These are phyloP conservation scores for Microplitis demolitor DNA, from an alignment of 1,140 invertebrate genomes.

Conservation along the genomic window DNA sequence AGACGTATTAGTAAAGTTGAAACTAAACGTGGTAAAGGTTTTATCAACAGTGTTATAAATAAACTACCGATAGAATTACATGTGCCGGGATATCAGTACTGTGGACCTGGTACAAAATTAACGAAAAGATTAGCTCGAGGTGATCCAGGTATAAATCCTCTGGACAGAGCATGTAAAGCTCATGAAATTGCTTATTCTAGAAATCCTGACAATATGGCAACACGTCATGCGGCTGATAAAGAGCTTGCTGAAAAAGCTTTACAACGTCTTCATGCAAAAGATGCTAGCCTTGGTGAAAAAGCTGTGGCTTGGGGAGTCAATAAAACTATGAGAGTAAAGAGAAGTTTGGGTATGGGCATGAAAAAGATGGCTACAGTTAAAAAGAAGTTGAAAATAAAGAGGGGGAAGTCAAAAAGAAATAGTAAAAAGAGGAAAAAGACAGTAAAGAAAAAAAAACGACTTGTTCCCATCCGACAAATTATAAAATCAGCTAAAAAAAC, in stretches of 20 bases:
- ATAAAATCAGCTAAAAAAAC: no score
- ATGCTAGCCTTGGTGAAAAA: constrained; percentile 44
- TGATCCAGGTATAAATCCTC: neutral
- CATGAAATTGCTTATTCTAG: neutral
- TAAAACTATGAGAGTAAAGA: constrained; percentile 43
- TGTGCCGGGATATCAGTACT: no score
- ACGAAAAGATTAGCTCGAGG: no score
- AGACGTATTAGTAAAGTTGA: neutral
- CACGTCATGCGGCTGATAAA: neutral
- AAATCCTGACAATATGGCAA: neutral
- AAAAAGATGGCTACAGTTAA: no score
- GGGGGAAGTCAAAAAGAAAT: no score
- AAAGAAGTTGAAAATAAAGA: no score
- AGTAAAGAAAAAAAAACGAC: no score
- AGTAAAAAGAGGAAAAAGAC: no score
- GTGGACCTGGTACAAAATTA: no score
- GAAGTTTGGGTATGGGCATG: no score
- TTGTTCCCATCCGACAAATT: no score
- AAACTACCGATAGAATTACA: neutral
- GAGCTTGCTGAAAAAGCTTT: neutral
- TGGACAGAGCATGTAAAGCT: neutral
- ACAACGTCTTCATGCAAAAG: constrained; percentile 41
- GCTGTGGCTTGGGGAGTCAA: constrained; percentile 42
- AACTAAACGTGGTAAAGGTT: neutral
- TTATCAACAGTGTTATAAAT: neutral